Conservation (phyloP, 2,888 invertebrate genomes). For the Dimorphilus gyrociliatus region DNA sequence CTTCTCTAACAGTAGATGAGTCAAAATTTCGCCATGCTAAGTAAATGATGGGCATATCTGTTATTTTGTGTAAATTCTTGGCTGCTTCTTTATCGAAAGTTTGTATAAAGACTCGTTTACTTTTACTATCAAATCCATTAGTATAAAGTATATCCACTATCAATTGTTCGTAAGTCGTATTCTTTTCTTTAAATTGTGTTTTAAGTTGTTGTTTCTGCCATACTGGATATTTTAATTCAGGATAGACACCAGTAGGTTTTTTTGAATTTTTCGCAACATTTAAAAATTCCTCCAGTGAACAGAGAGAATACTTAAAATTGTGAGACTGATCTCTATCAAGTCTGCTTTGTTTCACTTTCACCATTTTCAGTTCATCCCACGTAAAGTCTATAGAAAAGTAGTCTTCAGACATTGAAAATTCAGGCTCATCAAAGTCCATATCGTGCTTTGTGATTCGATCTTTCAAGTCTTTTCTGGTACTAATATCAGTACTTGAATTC, state of each 20-base stretch:
- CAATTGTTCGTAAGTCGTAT: conserved; percentile 10
- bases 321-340: conserved; percentile 8
- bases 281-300: conserved; percentile 10
- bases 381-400: conserved; percentile 13
- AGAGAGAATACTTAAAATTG: conserved; percentile 7
- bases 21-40: too few species aligned
- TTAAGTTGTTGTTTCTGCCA: too few species aligned
- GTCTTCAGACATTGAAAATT: conserved; percentile 6
- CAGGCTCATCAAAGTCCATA: too few species aligned
- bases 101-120: too few species aligned
- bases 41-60: too few species aligned
- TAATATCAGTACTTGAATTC: conserved; percentile 10
- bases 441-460: not conserved
- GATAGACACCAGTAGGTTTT: conserved; percentile 10
- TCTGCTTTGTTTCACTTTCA: conserved; percentile 8
- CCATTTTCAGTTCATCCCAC: conserved; percentile 8
- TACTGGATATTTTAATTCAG: conserved; percentile 10
- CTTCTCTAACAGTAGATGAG: too few species aligned
- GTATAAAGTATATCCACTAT: conserved; percentile 6
- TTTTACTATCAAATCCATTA: too few species aligned
- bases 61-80: too few species aligned
- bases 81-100: too few species aligned
- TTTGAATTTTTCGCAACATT: conserved; percentile 5
- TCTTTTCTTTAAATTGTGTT: conserved; percentile 5
- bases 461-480: not conserved